Conservation (phyloP, 2,888 invertebrate species). For the Diplolepis rosae region DNA sequence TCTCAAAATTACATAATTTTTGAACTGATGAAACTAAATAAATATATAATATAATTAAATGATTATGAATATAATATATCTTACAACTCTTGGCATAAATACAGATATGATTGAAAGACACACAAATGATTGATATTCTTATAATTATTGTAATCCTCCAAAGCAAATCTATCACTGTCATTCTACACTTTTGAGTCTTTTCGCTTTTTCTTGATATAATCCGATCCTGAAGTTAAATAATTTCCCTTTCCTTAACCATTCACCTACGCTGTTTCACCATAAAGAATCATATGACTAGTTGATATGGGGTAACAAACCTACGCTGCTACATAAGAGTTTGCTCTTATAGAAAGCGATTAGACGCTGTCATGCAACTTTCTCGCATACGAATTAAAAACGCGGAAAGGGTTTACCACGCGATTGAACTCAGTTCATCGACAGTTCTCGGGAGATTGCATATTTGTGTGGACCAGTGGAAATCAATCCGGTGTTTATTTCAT, state of each 20-base stretch:
- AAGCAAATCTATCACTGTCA: neutral
- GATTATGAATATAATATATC: too few species aligned
- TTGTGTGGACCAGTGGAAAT: neutral
- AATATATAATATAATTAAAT: too few species aligned
- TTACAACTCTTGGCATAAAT: too few species aligned
- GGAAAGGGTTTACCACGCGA: slow-evolving; percentile 40
- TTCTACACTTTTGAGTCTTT: neutral
- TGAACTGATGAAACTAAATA: too few species aligned
- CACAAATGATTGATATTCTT: too few species aligned
- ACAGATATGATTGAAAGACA: too few species aligned
- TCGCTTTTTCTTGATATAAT: neutral
- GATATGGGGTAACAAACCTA: slow-evolving; percentile 15
- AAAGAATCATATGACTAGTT: neutral
- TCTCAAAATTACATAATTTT: too few species aligned
- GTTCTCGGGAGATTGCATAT: slow-evolving; percentile 33
- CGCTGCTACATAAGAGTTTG: neutral
- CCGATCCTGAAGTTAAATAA: slow-evolving; percentile 3
- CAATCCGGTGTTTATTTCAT: neutral
- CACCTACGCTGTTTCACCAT: neutral
- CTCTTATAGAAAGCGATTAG: slow-evolving; percentile 27
- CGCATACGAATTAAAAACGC: slow-evolving; percentile 38
- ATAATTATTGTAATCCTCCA: neutral
- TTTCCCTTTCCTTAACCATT: neutral
- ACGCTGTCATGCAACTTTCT: slow-evolving; percentile 43
- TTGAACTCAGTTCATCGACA: slow-evolving; percentile 11